Conservation (phyloP, 2,888 invertebrate genomes). For the Trissoscelio sp. region DNA sequence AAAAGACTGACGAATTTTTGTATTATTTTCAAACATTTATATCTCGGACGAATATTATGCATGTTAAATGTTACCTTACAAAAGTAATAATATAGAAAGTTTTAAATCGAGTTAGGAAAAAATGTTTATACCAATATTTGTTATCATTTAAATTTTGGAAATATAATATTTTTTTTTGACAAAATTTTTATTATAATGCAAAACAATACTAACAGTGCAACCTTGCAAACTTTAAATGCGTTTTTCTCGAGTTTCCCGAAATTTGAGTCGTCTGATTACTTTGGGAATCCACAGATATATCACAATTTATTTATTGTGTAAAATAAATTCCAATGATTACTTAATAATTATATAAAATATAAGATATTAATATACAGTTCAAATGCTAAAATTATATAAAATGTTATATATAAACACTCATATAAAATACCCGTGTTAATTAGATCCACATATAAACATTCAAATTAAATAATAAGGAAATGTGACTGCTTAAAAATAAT, state of each 20-base stretch:
- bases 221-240: too few relatives aligned
- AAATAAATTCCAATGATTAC: too few relatives aligned
- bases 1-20: background rate
- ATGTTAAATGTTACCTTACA: slow-evolving; percentile 1
- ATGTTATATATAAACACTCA: background rate
- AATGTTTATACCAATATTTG: too few relatives aligned
- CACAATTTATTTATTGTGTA: too few relatives aligned
- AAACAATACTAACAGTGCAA: too few relatives aligned
- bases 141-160: too few relatives aligned
- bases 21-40: background rate
- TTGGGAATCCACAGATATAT: too few relatives aligned
- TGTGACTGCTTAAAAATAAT: slow-evolving; percentile 28
- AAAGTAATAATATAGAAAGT: background rate
- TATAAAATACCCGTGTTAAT: background rate
- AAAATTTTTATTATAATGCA: too few relatives aligned
- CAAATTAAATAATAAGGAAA: slow-evolving; percentile 47
- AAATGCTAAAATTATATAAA: slow-evolving; percentile 9
- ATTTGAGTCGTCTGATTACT: too few relatives aligned
- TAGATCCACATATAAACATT: background rate
- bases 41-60: slow-evolving; percentile 3
- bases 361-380: background rate
- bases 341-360: background rate
- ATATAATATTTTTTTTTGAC: too few relatives aligned
- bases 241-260: too few relatives aligned
- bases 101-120: too few relatives aligned